Percentiles rank a stretch among this genome's conserved stretches.
phyloP scores from a whole-genome alignment of 2,113 vertebrate genomes.

The Saguinus imperator region DNA sequence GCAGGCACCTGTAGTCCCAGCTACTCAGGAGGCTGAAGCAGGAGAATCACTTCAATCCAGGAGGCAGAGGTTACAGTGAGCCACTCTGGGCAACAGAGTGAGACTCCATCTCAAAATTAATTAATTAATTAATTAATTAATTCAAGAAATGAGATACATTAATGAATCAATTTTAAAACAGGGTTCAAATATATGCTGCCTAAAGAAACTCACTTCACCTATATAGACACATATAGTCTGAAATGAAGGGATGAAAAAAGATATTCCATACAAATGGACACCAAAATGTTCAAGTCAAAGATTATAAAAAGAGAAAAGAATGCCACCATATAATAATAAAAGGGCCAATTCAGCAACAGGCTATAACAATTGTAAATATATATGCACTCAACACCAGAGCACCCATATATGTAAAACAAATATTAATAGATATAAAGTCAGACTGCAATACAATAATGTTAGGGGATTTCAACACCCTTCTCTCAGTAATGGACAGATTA shows the following conservation, averaged over 20 bases:
- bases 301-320: neutral
- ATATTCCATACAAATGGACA: neutral
- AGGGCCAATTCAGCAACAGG: neutral
- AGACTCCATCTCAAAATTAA: no score
- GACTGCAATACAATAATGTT: neutral
- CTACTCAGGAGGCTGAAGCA: no score
- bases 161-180: no score
- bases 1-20: no score
- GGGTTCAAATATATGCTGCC: neutral
- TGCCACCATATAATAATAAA: neutral
- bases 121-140: no score
- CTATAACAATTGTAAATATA: neutral
- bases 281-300: neutral
- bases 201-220: neutral
- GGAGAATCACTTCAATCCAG: no score
- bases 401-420: neutral
- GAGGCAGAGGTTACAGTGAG: no score
- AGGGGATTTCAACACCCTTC: neutral
- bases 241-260: neutral
- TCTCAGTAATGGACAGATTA: neutral
- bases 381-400: neutral
- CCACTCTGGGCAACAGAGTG: no score
- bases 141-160: no score
- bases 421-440: neutral
- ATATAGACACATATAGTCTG: neutral